These are phyloP conservation scores for Acromyrmex echinatior DNA, from an alignment of 1,140 invertebrate species.

Conservation along the genomic window DNA sequence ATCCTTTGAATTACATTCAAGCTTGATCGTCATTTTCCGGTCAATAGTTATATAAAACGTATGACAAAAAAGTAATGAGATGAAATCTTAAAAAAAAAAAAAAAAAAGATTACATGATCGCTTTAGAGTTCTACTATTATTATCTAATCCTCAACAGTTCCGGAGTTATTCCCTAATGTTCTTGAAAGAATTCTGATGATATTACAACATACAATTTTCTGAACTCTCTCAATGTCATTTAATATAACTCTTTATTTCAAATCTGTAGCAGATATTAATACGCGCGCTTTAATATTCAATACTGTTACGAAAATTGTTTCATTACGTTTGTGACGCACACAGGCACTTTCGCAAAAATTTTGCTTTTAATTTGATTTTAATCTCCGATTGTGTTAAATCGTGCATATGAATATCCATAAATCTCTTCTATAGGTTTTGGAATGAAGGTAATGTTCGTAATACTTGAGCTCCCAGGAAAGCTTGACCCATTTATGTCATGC, in stretches of 20 bases:
- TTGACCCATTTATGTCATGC: conserved; percentile 55
- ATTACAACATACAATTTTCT: not conserved
- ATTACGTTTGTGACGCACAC: not conserved
- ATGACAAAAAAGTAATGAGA: not conserved
- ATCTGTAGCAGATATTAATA: not conserved
- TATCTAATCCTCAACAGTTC: not conserved
- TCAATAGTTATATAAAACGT: not conserved
- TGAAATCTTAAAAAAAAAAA: not conserved
- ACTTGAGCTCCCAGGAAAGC: conserved; percentile 44
- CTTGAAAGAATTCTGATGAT: not conserved
- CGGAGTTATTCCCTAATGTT: not conserved
- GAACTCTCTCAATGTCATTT: not conserved
- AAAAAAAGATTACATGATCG: conserved; percentile 3
- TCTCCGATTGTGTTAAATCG: not conserved
- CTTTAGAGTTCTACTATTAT: not conserved
- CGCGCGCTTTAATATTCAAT: too few species aligned
- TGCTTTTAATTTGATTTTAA: not conserved
- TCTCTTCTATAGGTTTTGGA: not conserved
- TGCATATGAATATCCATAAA: conserved; percentile 28
- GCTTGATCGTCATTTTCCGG: conserved; percentile 2
- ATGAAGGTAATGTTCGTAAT: conserved; percentile 37
- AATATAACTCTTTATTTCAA: not conserved
- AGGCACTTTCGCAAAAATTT: not conserved
- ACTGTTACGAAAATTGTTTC: not conserved
- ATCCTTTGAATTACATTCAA: not conserved